Percentiles rank a stretch among this genome's conserved stretches.
Evolutionary conservation across 53 echinoderm and acorn worm genomes (phyloP).

Genomic region (Stichopus horrens): DNA sequence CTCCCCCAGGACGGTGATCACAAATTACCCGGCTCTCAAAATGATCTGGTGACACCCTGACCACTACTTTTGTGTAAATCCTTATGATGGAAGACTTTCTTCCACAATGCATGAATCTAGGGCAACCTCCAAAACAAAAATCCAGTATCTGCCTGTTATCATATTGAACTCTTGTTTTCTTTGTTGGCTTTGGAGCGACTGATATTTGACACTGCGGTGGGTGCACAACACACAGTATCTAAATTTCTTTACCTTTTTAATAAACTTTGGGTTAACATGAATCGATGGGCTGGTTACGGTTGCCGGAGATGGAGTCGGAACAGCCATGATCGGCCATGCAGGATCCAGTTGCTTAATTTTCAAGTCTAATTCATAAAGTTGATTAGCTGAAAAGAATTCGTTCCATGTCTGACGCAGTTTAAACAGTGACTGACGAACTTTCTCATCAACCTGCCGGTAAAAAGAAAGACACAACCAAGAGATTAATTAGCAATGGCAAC

Average conservation of each 20-base stretch:
- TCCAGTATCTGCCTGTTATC: too few species aligned
- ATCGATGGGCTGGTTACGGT: conserved; percentile 48
- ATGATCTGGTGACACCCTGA: too few species aligned
- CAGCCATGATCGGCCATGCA: conserved; percentile 93
- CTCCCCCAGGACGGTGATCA: too few species aligned
- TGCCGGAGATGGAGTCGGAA: conserved; percentile 30
- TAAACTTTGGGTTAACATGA: conserved; percentile 96
- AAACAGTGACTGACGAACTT: conserved; percentile 85
- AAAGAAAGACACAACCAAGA: not conserved
- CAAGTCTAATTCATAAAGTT: conserved; percentile 79
- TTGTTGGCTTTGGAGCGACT: too few species aligned
- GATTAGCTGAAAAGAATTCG: conserved; percentile 69
- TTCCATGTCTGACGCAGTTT: conserved; percentile 93
- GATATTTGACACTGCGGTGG: too few species aligned
- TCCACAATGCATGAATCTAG: too few species aligned
- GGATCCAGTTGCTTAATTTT: conserved; percentile 88
- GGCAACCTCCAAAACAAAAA: too few species aligned
- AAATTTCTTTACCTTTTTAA: conserved; percentile 79
- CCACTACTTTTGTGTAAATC: too few species aligned
- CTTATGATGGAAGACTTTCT: too few species aligned
- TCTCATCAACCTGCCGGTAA: conserved; percentile 82
- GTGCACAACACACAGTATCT: not conserved
- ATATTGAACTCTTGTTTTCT: too few species aligned
- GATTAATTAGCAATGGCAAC: not conserved
- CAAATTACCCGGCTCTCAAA: too few species aligned